Percentiles rank a stretch among this genome's conserved stretches.
Conservation (phyloP, 2,797 vertebrate genomes). For the Myripristis jacobus region DNA sequence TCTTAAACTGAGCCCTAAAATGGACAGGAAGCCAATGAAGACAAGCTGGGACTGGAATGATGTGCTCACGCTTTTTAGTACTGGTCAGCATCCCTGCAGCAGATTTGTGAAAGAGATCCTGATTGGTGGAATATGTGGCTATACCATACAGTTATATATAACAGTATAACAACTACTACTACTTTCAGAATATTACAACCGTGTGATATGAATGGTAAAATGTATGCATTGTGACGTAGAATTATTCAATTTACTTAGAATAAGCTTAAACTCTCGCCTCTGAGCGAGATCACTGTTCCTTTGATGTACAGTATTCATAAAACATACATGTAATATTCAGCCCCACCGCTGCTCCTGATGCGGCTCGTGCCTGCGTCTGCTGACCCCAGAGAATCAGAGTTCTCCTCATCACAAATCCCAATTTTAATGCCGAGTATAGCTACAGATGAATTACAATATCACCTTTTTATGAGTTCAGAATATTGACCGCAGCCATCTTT, state of each 20-base stretch:
- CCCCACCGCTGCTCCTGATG: constrained; percentile 4
- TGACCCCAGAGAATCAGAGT: constrained; percentile 39
- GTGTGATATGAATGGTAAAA: constrained; percentile 28
- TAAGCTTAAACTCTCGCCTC: constrained; percentile 39
- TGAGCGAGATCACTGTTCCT: constrained; percentile 1
- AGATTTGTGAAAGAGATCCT: too few species aligned
- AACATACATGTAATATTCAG: constrained; percentile 11
- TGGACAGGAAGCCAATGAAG: too few species aligned
- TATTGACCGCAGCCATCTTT: constrained; percentile 43
- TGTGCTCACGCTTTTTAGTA: too few species aligned
- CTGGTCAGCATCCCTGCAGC: too few species aligned
- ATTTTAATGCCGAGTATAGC: constrained; percentile 29
- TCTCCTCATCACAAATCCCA: constrained; percentile 36
- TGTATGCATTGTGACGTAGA: background rate
- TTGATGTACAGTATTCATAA: constrained; percentile 31
- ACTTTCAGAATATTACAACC: constrained; percentile 27
- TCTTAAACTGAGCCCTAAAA: too few species aligned
- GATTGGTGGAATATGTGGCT: too few species aligned
- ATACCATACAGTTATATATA: too few species aligned
- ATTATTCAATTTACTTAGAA: constrained; percentile 8
- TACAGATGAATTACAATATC: constrained; percentile 50
- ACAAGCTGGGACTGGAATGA: too few species aligned
- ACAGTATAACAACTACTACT: too few species aligned
- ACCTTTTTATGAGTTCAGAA: constrained; percentile 43
- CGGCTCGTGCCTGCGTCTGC: background rate